These are phyloP conservation scores for Panzeria rudis DNA, from an alignment of 2,888 invertebrate species.

Conservation along the genomic window DNA sequence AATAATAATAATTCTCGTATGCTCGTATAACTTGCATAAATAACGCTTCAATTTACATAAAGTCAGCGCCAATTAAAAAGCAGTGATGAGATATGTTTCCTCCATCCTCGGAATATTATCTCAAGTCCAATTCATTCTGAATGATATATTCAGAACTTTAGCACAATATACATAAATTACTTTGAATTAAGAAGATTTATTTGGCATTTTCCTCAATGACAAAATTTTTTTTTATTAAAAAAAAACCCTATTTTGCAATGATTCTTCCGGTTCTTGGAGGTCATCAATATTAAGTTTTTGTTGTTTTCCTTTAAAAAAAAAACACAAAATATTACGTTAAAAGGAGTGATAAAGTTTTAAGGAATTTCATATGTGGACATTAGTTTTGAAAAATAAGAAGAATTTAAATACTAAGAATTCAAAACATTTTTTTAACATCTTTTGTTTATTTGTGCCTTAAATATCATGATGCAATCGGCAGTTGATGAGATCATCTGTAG, in stretches of 20 bases:
- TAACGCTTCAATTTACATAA: no score
- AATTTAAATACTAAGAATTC: conserved; percentile 45
- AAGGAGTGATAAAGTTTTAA: background rate
- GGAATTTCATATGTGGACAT: conserved; percentile 23
- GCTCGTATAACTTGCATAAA: no score
- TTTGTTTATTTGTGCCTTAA: conserved; percentile 40
- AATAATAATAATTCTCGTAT: no score
- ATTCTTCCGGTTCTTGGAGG: background rate
- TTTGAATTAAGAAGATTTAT: no score
- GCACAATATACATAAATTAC: no score
- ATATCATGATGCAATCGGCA: conserved; percentile 68
- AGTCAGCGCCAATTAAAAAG: no score
- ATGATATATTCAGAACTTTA: no score
- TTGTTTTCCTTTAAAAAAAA: background rate
- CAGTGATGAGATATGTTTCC: no score
- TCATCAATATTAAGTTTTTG: background rate
- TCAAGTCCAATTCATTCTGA: no score
- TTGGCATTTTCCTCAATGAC: background rate
- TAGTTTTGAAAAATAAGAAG: conserved; percentile 11
- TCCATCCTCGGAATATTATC: no score
- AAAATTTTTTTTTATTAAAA: background rate
- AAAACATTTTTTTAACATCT: conserved; percentile 4
- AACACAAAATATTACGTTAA: background rate
- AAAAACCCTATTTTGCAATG: background rate
- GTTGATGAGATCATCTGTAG: conserved; percentile 61